A percentile compares a stretch with the other conserved stretches of the same genome.
These are phyloP conservation scores for Adela reaumurella DNA, from an alignment of 2,888 invertebrate species.

Conservation along the genomic window DNA sequence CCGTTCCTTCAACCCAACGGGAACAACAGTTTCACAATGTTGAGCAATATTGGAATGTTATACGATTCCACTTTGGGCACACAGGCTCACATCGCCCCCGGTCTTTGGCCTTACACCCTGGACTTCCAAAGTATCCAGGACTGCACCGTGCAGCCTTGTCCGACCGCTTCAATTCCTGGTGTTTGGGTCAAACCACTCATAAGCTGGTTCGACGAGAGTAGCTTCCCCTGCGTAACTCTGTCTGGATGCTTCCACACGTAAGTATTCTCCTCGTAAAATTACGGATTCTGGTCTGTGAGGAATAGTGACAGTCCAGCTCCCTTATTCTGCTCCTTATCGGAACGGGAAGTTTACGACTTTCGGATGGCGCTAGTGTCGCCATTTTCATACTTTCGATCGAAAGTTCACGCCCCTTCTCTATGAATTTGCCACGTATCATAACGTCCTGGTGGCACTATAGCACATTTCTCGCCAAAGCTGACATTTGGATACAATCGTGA, in stretches of 20 bases:
- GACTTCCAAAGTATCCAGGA: conserved; percentile 52
- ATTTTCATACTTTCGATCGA: no score
- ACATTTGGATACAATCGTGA: no score
- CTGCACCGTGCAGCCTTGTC: conserved; percentile 52
- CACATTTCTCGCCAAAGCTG: no score
- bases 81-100: conserved; percentile 30
- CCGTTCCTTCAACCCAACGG: conserved; percentile 58
- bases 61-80: conserved; percentile 62
- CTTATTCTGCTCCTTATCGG: no score
- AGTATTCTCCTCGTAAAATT: conserved; percentile 9
- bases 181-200: conserved; percentile 62
- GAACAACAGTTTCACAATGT: conserved; percentile 44
- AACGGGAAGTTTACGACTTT: no score
- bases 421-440: no score
- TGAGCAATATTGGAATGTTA: conserved; percentile 35
- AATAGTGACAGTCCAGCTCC: no score
- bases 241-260: conserved; percentile 50
- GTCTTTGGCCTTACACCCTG: conserved; percentile 62
- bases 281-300: no score
- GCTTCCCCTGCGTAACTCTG: conserved; percentile 51
- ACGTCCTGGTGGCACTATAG: no score
- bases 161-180: conserved; percentile 41
- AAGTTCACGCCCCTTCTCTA: no score
- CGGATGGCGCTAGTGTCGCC: no score
- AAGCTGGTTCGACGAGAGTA: conserved; percentile 40